Evolutionary conservation across 2,797 vertebrate species (phyloP).

Genomic region (Hozukius guyotensis): DNA sequence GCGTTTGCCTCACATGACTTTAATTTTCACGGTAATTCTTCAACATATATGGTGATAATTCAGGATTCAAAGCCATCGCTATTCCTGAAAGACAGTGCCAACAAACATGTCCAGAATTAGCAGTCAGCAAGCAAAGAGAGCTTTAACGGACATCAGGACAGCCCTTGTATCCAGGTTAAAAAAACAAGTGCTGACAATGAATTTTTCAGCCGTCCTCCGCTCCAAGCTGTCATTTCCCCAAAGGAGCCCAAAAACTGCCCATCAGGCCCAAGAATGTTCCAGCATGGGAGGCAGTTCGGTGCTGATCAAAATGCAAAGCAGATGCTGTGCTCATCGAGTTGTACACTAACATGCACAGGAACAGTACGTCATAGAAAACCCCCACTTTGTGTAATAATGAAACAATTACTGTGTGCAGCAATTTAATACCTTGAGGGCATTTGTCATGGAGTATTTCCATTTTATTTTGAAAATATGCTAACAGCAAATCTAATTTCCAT

Average conservation of each 20-base stretch:
- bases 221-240: slow-evolving; percentile 53
- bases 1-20: neutral
- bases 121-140: slow-evolving; percentile 11
- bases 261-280: slow-evolving; percentile 50
- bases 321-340: slow-evolving; percentile 53
- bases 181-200: slow-evolving; percentile 31
- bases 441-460: neutral
- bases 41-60: neutral
- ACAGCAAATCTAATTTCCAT: neutral
- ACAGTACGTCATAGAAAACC: slow-evolving; percentile 21
- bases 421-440: neutral
- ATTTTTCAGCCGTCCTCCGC: slow-evolving; percentile 19
- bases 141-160: neutral
- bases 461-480: slow-evolving; percentile 14
- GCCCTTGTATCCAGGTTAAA: slow-evolving; percentile 32
- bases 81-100: neutral
- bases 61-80: neutral
- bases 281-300: slow-evolving; percentile 43
- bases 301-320: slow-evolving; percentile 78
- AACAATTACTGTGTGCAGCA: slow-evolving; percentile 6
- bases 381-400: slow-evolving; percentile 7
- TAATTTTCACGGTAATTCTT: neutral
- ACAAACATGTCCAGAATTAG: slow-evolving; percentile 12
- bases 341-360: slow-evolving; percentile 10
- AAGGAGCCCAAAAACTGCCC: slow-evolving; percentile 42